Conservation (phyloP, 1,140 invertebrate genomes). For the Microvelia longipes region DNA sequence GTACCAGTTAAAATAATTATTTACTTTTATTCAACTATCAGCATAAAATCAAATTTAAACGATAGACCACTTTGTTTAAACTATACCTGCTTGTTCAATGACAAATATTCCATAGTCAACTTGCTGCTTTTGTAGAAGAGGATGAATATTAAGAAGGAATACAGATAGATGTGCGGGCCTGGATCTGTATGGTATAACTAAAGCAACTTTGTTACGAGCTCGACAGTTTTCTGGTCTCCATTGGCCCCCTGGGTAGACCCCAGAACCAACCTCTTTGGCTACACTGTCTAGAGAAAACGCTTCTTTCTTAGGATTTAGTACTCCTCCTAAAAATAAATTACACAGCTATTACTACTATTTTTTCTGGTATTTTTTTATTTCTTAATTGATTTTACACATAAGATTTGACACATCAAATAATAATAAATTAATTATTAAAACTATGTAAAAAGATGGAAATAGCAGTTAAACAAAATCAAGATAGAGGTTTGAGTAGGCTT, state of each 20-base stretch:
- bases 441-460: background rate
- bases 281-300: slow-evolving; percentile 10
- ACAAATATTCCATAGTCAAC: slow-evolving; percentile 87
- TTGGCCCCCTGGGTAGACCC: slow-evolving; percentile 48
- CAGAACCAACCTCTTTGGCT: slow-evolving; percentile 6
- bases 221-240: slow-evolving; percentile 60
- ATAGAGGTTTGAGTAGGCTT: no score
- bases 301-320: slow-evolving; percentile 15
- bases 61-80: no score
- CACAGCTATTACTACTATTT: background rate
- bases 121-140: slow-evolving; percentile 75
- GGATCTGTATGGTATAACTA: slow-evolving; percentile 70
- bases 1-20: no score
- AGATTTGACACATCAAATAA: background rate
- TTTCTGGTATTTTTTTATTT: background rate
- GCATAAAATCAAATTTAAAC: no score
- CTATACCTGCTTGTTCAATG: slow-evolving; percentile 69
- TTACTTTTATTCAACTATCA: no score
- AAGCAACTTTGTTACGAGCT: slow-evolving; percentile 62
- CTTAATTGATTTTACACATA: background rate
- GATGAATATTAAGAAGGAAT: slow-evolving; percentile 78
- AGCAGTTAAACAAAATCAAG: no score
- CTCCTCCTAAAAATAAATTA: slow-evolving; percentile 16
- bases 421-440: background rate
- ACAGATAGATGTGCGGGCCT: slow-evolving; percentile 64